These are phyloP conservation scores for Erebia epiphron DNA, from an alignment of 2,888 invertebrate species.

Conservation along the genomic window DNA sequence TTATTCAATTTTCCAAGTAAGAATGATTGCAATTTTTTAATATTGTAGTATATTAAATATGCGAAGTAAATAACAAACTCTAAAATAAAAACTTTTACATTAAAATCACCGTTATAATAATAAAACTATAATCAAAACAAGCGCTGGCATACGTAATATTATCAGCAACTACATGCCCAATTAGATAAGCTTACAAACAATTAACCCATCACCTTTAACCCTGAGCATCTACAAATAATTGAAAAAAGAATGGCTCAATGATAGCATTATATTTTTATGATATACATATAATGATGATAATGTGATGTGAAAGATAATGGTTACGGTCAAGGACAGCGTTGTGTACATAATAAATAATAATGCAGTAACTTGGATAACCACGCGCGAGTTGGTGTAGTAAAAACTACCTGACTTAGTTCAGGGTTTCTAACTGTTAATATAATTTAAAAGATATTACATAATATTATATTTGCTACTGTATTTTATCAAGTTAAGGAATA, in stretches of 20 bases:
- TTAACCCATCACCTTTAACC: slow-evolving; percentile 35
- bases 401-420: neutral
- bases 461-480: too few species aligned
- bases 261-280: neutral
- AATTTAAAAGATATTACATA: neutral
- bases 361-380: slow-evolving; percentile 8
- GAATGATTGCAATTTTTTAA: neutral
- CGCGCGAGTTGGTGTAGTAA: neutral
- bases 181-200: neutral
- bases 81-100: neutral
- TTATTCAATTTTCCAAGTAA: too few species aligned
- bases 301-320: slow-evolving; percentile 23
- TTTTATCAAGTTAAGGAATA: neutral
- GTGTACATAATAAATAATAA: slow-evolving; percentile 30
- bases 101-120: neutral
- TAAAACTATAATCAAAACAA: neutral
- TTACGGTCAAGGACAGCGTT: slow-evolving; percentile 27
- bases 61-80: too few species aligned
- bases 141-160: neutral
- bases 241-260: slow-evolving; percentile 18
- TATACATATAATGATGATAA: slow-evolving; percentile 8
- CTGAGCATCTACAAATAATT: slow-evolving; percentile 22
- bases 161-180: neutral
- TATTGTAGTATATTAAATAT: neutral
- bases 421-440: slow-evolving; percentile 1